These are phyloP conservation scores for Drosophila nigrodunni DNA, from an alignment of 1,140 invertebrate species.

Conservation along the genomic window DNA sequence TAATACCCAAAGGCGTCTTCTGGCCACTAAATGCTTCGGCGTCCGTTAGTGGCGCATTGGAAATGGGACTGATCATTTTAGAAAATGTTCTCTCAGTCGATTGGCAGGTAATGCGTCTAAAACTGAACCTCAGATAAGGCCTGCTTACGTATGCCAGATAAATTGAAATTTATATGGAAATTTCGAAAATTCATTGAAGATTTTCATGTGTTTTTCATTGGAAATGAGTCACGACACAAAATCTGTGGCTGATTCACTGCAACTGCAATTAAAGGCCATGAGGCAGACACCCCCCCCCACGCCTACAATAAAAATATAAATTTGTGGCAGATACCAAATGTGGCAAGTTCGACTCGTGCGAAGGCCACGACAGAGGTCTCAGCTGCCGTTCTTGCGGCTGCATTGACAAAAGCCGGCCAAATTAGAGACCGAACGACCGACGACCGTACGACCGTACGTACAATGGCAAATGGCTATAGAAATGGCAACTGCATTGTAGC, in stretches of 20 bases:
- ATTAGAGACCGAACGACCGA: constrained; percentile 50
- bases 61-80: constrained; percentile 17
- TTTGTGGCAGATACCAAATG: neutral
- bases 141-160: constrained; percentile 5
- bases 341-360: constrained; percentile 51
- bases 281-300: constrained; percentile 22
- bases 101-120: constrained; percentile 77
- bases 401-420: constrained; percentile 63
- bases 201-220: constrained; percentile 33
- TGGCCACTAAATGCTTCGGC: constrained; percentile 74
- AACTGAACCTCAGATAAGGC: constrained; percentile 71
- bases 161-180: constrained; percentile 65
- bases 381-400: constrained; percentile 47
- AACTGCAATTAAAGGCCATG: constrained; percentile 54
- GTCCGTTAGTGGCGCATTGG: constrained; percentile 69
- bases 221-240: constrained; percentile 56
- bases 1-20: constrained; percentile 31
- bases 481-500: constrained; percentile 25
- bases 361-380: constrained; percentile 59
- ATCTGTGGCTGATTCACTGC: constrained; percentile 38
- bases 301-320: neutral
- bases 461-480: constrained; percentile 33
- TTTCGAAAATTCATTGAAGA: constrained; percentile 68
- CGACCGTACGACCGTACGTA: too few relatives aligned
- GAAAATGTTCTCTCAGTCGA: constrained; percentile 62